Evolutionary conservation across 30 jellyfish, hydroid and myxozoan species (phyloP), one percentile per base, ranked within the genome.

Genomic region (Cassiopea andromeda): DNA sequence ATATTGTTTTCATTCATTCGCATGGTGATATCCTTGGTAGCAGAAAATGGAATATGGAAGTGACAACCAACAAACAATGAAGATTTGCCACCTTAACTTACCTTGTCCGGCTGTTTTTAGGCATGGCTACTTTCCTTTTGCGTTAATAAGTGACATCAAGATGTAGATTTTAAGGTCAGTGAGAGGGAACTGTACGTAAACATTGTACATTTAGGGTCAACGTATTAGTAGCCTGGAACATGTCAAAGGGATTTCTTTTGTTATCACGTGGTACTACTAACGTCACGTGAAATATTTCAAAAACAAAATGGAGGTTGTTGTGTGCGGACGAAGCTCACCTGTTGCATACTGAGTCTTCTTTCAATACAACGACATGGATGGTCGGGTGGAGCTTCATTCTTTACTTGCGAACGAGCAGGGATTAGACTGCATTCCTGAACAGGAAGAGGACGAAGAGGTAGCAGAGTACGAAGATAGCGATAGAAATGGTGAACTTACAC

Each of bases 401-500:
- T 45, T 87, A 54, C 85, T 87, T 46, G 94, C 94, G 48, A 87
- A 87, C 48, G 94, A 87, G 49, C 94, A 87, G 75, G 93, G 93
- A 38, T 50, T 87, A 46, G 94, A 87, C 43, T 77, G 90, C 46
- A 87, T 87, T 9, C 94, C 94, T 0, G 94, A 87, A 48, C 94
- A 87, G 67, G 94, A 87, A 54, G 94, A 87, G 72, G 89, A 86
- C 48, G 94, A 87, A 71, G 90, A 78, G 46, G 61, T 70, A 46
- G 66, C 57, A 1, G 48, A 89, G 73, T 78, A 60, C 75, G 94
- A 87, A 76, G 90, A 69, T 15, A 69, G 46, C 67, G 85, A 71
- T n/a, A 77, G 94, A 67, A 87, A 77, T 76, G 90, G 94, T 61
- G 89, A 78, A 77, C 90, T 78, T 58, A 64, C 94, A 46, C 90